A percentile compares a stretch with the other conserved stretches of the same genome.
These are phyloP conservation scores for Bellardia pandia DNA, from an alignment of 2,888 invertebrate genomes.

Conservation along the genomic window DNA sequence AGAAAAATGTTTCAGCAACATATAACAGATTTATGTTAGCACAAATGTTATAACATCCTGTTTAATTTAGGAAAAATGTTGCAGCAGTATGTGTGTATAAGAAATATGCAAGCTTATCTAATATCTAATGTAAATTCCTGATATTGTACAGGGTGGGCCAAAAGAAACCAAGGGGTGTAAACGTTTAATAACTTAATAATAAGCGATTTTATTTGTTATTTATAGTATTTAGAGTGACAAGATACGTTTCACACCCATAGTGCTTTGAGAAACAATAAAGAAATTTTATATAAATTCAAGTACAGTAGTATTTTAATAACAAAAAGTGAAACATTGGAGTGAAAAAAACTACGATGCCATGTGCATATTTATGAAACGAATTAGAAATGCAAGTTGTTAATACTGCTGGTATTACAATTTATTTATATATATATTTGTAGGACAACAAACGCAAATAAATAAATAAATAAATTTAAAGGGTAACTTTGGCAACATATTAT, in stretches of 20 bases:
- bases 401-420: conserved; percentile 54
- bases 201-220: too few relatives aligned
- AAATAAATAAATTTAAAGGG: not conserved
- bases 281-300: not conserved
- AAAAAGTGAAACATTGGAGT: conserved; percentile 13
- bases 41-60: too few relatives aligned
- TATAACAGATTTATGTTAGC: too few relatives aligned
- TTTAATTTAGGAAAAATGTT: too few relatives aligned
- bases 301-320: conserved; percentile 25
- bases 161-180: too few relatives aligned
- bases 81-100: too few relatives aligned
- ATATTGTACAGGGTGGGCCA: too few relatives aligned
- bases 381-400: conserved; percentile 33
- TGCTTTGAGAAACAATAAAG: not conserved
- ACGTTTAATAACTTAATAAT: too few relatives aligned
- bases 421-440: conserved; percentile 19
- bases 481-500: conserved; percentile 9
- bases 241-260: not conserved
- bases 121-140: too few relatives aligned
- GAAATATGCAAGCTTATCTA: too few relatives aligned
- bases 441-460: conserved; percentile 6
- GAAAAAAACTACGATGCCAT: conserved; percentile 13
- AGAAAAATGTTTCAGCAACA: too few relatives aligned
- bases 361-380: conserved; percentile 26
- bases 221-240: too few relatives aligned